Evolutionary conservation across 2,797 vertebrate genomes (phyloP), one percentile per base, ranked within the genome.

Genomic region (Carapus acus): DNA sequence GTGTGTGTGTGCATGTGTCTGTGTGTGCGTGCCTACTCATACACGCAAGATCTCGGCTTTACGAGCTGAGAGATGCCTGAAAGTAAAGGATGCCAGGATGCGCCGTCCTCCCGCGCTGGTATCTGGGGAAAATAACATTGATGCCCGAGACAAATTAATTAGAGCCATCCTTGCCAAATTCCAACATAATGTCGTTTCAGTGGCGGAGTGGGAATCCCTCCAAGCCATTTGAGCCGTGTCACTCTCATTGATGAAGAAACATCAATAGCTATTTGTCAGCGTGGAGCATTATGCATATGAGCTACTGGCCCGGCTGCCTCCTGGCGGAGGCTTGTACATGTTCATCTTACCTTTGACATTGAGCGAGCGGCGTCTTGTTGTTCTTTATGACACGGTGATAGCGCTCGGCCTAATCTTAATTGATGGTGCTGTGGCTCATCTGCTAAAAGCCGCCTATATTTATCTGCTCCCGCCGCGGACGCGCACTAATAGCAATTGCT

Each of bases 391-490:
- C 83, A 77, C 80, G 65, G 75, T 73, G 86, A 85, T 90, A 85
- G 83, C 79, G 58, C 73, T 72, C 65, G 78, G 58, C 71, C 80
- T 87, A 85, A 92, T 89, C 83, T 87, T 90, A 91, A 91, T 87
- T 87, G 85, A 87, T 87, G 88, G 82, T 48, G 62, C 80, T 73
- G 81, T 81, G 86, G 85, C 83, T 92, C 90, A 92, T 93, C 88
- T 90, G 85, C 89, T 93, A 92, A 94, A 91, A 93, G 90, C 89
- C 78, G 76, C 78, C 84, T 86, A 79, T 89, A 89, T 90, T 88
- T 90, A 89, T 90, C 86, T 85, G 82, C 78, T 69, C 71, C 55
- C 73, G 73, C 83, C 87, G 76, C 86, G 87, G 84, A 85, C 86
- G 82, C 75, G 79, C 88, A 89, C 90, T 92, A 91, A 89, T 87